These are phyloP conservation scores for Myoxocephalus aenaeus DNA, from an alignment of 2,797 vertebrate species.

Conservation along the genomic window DNA sequence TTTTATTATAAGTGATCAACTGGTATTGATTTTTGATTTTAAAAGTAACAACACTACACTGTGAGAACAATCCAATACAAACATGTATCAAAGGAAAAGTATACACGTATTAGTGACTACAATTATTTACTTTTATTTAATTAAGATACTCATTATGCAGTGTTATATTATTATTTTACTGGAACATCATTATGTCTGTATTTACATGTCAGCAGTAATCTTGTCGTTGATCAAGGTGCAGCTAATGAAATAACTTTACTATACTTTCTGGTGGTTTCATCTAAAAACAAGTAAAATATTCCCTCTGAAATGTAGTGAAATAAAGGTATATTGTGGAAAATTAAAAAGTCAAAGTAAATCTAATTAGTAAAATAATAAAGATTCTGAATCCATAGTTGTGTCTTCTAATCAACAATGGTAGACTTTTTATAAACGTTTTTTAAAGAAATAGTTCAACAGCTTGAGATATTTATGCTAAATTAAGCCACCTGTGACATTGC, in stretches of 20 bases:
- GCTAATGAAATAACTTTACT: background rate
- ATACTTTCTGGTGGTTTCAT: too few species aligned
- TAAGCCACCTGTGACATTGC: too few species aligned
- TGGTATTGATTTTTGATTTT: background rate
- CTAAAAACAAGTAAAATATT: too few species aligned
- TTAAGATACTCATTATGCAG: background rate
- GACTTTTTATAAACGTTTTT: background rate
- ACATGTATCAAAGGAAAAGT: background rate
- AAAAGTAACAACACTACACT: background rate
- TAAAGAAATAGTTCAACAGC: background rate
- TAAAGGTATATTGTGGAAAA: too few species aligned
- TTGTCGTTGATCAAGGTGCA: background rate
- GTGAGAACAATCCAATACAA: background rate
- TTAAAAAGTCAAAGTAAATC: too few species aligned
- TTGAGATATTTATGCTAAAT: too few species aligned
- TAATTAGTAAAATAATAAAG: background rate
- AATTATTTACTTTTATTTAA: background rate
- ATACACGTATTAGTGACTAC: background rate
- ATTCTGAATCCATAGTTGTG: background rate
- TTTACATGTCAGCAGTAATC: background rate
- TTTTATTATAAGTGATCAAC: background rate
- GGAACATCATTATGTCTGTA: too few species aligned
- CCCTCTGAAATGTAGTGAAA: too few species aligned
- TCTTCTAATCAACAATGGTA: background rate
- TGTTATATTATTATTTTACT: background rate